A percentile compares a stretch with the other conserved stretches of the same genome.
phyloP scores from a whole-genome alignment of 2,888 invertebrate genomes.

The Aleiodes leptofemur region DNA sequence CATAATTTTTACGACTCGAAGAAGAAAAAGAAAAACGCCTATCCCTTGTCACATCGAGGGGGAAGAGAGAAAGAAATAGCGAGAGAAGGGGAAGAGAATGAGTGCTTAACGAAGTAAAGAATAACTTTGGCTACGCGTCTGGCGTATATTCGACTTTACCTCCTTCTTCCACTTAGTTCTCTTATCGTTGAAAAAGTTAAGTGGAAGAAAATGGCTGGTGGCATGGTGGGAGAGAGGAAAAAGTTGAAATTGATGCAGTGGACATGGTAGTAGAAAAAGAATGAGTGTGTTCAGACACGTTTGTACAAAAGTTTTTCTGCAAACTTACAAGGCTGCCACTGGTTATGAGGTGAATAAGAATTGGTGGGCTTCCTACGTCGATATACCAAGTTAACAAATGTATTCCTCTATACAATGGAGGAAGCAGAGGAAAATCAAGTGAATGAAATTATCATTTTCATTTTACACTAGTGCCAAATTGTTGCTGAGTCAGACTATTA shows the following conservation, averaged over 20 bases:
- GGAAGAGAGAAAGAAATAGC: not conserved
- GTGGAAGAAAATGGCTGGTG: slow-evolving; percentile 72
- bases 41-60: slow-evolving; percentile 20
- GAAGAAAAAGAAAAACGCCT: slow-evolving; percentile 44
- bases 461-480: slow-evolving; percentile 20
- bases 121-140: slow-evolving; percentile 65
- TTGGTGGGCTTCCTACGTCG: slow-evolving; percentile 5
- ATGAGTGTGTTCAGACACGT: slow-evolving; percentile 43
- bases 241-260: slow-evolving; percentile 73
- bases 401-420: not conserved
- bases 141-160: slow-evolving; percentile 45
- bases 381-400: not conserved
- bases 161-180: slow-evolving; percentile 37
- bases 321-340: slow-evolving; percentile 22
- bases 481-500: not conserved
- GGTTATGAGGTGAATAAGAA: slow-evolving; percentile 49
- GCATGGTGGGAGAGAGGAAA: slow-evolving; percentile 55
- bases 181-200: slow-evolving; percentile 71
- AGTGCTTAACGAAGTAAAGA: slow-evolving; percentile 70
- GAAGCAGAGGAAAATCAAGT: no score
- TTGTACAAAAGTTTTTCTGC: slow-evolving; percentile 38
- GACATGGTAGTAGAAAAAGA: slow-evolving; percentile 55
- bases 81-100: slow-evolving; percentile 7
- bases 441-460: slow-evolving; percentile 3
- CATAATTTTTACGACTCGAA: slow-evolving; percentile 65